Base-by-base conservation (phyloP, 2,113 vertebrate genomes). In the Atherinomorus stipes region DNA sequence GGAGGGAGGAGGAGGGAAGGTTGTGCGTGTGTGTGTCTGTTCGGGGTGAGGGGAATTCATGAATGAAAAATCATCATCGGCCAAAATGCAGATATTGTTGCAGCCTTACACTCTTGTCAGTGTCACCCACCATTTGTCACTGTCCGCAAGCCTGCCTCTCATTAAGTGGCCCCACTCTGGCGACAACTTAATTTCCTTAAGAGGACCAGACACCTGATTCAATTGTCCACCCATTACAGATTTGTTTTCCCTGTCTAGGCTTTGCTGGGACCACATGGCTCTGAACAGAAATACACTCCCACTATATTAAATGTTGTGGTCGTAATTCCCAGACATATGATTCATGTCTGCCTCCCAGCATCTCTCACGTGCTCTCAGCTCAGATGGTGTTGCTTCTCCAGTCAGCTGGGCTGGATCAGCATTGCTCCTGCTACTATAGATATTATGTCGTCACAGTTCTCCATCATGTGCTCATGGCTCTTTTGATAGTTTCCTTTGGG, bases 181-280 rank as follows among this genome's bases (percentile, higher is more conserved):
- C 94, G 94, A 95, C 95, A 96, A 97, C 97, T 98, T 99, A 95
- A 98, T 99, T 98, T 97, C 95, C 95, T 96, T 98, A 99, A 97
- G 95, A 96, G 95, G 94, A 96, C 93, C 95, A 96, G 98, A 98
- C 97, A 97, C 96, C 95, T 97, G 96, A 99, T 98, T 98, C 96
- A 97, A 97, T 98, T 97, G 96, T 92, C 85, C 69, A 65, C 85
- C 93, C 59, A 91, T 94, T 96, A 94, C 90, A 87, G 92, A 95
- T 95, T 94, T 94, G 93, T 93, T 94, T 92, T 91, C 90, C 85
- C 86, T 58, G 59, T 77, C 84, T 72, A 67, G 91, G 90, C 89
- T 92, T 91, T 90, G 90, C 80, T 95, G 95, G 93, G 95, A 94
- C 89, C 89, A 78, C 90, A 80, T 85, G 88, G 86, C 85, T 76